These are phyloP conservation scores for Drosophila subsilvestris DNA, from an alignment of 2,888 invertebrate genomes.

Conservation along the genomic window DNA sequence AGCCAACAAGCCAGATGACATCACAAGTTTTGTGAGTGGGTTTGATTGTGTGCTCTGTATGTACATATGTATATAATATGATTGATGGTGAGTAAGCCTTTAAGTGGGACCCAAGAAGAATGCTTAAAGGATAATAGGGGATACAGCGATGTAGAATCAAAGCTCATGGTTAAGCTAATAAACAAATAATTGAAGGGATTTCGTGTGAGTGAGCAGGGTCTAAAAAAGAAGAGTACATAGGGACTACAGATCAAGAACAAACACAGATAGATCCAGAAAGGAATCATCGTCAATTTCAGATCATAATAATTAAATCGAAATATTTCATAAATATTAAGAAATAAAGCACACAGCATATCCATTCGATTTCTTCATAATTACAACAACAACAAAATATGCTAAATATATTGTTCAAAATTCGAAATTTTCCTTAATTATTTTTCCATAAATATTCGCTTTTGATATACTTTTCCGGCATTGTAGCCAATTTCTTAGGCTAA, in stretches of 20 bases:
- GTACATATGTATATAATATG: slow-evolving; percentile 13
- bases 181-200: background rate
- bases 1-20: slow-evolving; percentile 60
- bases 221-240: background rate
- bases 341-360: background rate
- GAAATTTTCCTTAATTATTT: background rate
- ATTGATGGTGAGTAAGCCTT: slow-evolving; percentile 36
- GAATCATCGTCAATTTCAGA: background rate
- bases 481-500: slow-evolving; percentile 37
- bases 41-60: slow-evolving; percentile 36
- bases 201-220: background rate
- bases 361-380: background rate
- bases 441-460: slow-evolving; percentile 2
- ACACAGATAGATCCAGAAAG: too few species aligned
- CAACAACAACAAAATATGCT: too few species aligned
- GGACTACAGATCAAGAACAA: background rate
- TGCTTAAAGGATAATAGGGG: background rate
- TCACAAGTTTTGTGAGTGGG: slow-evolving; percentile 60
- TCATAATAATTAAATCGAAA: background rate
- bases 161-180: background rate
- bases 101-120: background rate
- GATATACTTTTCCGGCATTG: slow-evolving; percentile 24
- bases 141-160: background rate
- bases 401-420: background rate
- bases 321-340: background rate